Percentiles rank a stretch among this genome's conserved stretches.
Conservation (phyloP, 2,113 vertebrate species). For the Leucopsar rothschildi region DNA sequence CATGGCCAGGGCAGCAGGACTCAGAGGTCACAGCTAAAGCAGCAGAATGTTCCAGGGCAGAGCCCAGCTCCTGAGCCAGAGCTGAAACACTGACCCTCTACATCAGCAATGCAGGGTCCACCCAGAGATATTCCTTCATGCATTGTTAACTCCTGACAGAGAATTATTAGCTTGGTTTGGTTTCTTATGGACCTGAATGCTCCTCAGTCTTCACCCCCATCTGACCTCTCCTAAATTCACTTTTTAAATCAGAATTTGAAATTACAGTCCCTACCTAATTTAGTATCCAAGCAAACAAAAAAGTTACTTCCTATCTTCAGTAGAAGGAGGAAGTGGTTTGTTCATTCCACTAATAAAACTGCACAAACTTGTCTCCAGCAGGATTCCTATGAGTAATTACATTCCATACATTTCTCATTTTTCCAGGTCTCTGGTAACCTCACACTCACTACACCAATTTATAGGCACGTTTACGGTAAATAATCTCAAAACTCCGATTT, state of each 20-base stretch:
- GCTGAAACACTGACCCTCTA: background rate
- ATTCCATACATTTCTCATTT: background rate
- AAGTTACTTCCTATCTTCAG: background rate
- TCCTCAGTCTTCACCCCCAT: background rate
- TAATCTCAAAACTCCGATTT: background rate
- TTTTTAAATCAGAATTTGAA: background rate
- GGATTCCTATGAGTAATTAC: background rate
- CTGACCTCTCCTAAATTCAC: background rate
- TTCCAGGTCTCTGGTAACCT: background rate
- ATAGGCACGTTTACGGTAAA: background rate
- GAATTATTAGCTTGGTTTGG: background rate
- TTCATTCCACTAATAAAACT: background rate
- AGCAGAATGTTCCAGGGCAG: background rate
- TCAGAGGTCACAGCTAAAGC: background rate
- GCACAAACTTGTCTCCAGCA: background rate
- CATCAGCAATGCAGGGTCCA: rapidly evolving
- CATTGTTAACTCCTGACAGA: background rate
- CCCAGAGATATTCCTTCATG: background rate
- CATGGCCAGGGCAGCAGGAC: background rate
- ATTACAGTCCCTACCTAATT: background rate
- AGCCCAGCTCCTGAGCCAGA: background rate
- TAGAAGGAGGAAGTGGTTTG: background rate
- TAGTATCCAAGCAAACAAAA: background rate
- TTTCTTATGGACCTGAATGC: background rate
- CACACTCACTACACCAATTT: background rate